These are phyloP conservation scores for Ophion obscuratus DNA, from an alignment of 2,888 invertebrate species.

Conservation along the genomic window DNA sequence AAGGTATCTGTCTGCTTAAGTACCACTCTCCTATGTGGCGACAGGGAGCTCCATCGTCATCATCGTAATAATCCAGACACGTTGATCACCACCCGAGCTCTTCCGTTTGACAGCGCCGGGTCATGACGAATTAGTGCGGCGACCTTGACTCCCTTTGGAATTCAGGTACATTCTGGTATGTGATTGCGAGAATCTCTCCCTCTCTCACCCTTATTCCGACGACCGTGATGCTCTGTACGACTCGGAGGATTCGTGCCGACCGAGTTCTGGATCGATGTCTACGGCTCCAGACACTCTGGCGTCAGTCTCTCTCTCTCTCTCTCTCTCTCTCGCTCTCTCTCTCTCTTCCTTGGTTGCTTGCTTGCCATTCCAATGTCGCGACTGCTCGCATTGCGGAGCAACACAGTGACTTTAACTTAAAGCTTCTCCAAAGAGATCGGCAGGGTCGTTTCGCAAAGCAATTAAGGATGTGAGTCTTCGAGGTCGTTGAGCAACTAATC, in stretches of 20 bases:
- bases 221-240: conserved; percentile 18
- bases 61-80: not conserved
- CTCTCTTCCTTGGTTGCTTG: conserved; percentile 28
- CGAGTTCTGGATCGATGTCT: conserved; percentile 73
- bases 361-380: conserved; percentile 12
- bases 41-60: too few relatives aligned
- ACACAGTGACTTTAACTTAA: conserved; percentile 8
- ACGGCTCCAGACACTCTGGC: conserved; percentile 78
- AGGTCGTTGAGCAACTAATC: too few relatives aligned
- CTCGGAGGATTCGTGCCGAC: conserved; percentile 54
- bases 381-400: conserved; percentile 20
- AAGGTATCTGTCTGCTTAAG: too few relatives aligned
- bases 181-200: conserved; percentile 20
- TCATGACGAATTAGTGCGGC: conserved; percentile 32
- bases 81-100: not conserved
- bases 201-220: not conserved
- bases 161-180: conserved; percentile 30
- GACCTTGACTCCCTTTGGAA: conserved; percentile 57
- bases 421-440: not conserved
- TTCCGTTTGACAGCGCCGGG: conserved; percentile 27
- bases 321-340: conserved; percentile 6
- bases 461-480: not conserved
- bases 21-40: too few relatives aligned
- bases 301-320: conserved; percentile 57
- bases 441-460: not conserved